A percentile compares a stretch with the other conserved stretches of the same genome.
Conservation (phyloP, 2,888 invertebrate species). For the Incurvaria masculella region DNA sequence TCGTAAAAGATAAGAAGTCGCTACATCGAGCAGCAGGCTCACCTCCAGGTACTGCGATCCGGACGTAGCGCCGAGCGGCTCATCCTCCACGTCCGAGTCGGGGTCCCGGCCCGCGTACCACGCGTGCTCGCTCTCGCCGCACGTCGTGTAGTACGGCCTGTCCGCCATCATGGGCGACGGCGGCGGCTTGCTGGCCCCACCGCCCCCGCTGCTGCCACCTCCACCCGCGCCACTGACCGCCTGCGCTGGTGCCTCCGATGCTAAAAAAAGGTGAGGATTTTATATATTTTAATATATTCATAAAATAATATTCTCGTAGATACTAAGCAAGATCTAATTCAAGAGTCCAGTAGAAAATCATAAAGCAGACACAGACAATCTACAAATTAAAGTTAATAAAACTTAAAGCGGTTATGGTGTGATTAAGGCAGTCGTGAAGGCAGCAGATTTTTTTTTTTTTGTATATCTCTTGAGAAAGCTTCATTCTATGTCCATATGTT, state of each 20-base stretch:
- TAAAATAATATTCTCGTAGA: too few species aligned
- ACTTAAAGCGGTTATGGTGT: too few species aligned
- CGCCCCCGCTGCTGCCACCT: constrained; percentile 18
- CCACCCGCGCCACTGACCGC: constrained; percentile 33
- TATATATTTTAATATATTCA: neutral
- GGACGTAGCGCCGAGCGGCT: too few species aligned
- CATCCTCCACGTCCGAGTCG: constrained; percentile 46
- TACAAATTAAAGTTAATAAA: too few species aligned
- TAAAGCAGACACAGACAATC: too few species aligned
- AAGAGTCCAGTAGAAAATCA: too few species aligned
- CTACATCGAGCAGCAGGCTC: constrained; percentile 21
- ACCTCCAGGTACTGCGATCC: constrained; percentile 12
- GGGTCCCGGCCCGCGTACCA: constrained; percentile 53
- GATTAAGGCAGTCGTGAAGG: too few species aligned
- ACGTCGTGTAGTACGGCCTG: constrained; percentile 33
- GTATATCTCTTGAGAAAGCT: too few species aligned
- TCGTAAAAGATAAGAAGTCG: too few species aligned
- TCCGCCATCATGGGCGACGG: neutral
- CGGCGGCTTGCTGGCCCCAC: neutral
- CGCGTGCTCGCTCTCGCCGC: constrained; percentile 38
- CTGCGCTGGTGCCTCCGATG: neutral
- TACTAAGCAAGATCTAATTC: too few species aligned
- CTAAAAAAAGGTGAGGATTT: neutral
- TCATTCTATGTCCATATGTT: too few species aligned
- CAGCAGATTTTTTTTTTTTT: too few species aligned